These are phyloP conservation scores for Microcebus tavaratra DNA, from an alignment of 2,113 vertebrate genomes.

Conservation along the genomic window DNA sequence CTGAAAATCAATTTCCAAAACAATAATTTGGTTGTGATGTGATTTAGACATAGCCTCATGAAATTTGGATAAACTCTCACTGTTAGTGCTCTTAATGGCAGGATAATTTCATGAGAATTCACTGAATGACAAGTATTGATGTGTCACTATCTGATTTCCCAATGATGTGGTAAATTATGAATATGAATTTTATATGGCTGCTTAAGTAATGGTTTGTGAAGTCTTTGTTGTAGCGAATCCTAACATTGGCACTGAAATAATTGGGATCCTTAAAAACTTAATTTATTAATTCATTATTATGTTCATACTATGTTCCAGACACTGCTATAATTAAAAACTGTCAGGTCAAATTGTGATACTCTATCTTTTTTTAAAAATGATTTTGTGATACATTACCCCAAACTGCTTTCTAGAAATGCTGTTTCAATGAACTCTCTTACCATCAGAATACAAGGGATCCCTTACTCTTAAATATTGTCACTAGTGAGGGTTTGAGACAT, in stretches of 20 bases:
- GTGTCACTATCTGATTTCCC: background rate
- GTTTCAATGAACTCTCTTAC: background rate
- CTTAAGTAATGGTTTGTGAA: background rate
- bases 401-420: background rate
- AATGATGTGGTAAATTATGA: background rate
- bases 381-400: background rate
- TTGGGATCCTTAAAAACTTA: background rate
- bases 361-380: background rate
- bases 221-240: background rate
- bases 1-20: slow-evolving; percentile 8
- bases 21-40: background rate
- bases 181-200: background rate
- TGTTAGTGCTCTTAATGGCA: background rate
- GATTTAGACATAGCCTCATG: background rate
- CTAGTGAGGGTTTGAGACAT: background rate
- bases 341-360: background rate
- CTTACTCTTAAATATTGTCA: background rate
- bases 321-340: background rate
- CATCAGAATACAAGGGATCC: background rate
- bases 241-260: background rate
- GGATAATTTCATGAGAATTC: slow-evolving; percentile 11
- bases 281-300: background rate
- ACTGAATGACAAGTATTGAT: background rate
- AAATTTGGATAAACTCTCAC: background rate
- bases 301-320: background rate